Evolutionary conservation across 35 echinoderm and acorn worm genomes (phyloP).

Genomic region (Apostichopus japonicus): DNA sequence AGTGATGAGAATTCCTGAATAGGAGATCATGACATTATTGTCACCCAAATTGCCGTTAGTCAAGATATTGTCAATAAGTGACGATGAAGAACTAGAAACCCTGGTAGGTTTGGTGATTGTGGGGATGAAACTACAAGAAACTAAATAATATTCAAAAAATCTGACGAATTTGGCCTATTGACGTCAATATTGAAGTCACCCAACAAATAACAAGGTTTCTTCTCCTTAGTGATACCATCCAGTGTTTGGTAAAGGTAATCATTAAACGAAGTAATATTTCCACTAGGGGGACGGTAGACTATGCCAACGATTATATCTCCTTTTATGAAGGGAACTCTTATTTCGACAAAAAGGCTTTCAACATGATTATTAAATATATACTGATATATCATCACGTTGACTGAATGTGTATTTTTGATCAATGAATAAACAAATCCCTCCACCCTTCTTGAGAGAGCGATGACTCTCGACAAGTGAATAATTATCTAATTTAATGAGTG

Average conservation of each 20-base stretch:
- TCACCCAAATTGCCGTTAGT: background rate
- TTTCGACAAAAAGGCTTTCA: slow-evolving; percentile 35
- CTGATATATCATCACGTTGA: background rate
- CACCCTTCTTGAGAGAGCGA: background rate
- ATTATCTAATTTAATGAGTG: background rate
- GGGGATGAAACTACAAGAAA: background rate
- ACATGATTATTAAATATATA: background rate
- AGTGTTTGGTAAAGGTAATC: background rate
- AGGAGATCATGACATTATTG: background rate
- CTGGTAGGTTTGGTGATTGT: slow-evolving; percentile 24
- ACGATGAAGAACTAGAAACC: background rate
- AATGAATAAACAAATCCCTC: slow-evolving; percentile 30
- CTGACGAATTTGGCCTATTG: background rate
- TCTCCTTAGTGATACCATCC: background rate
- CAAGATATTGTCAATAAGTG: slow-evolving; percentile 11
- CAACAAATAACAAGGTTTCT: slow-evolving; percentile 2
- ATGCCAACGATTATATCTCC: slow-evolving; percentile 12
- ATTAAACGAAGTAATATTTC: slow-evolving; percentile 4
- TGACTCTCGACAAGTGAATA: background rate
- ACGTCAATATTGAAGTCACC: slow-evolving; percentile 40
- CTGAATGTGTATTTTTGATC: background rate
- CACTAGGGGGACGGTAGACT: slow-evolving; percentile 10
- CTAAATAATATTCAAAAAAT: background rate
- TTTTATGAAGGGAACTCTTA: background rate
- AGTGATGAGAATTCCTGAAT: background rate